phyloP scores from a whole-genome alignment of 2,888 invertebrate species.

The Heliconius sara region DNA sequence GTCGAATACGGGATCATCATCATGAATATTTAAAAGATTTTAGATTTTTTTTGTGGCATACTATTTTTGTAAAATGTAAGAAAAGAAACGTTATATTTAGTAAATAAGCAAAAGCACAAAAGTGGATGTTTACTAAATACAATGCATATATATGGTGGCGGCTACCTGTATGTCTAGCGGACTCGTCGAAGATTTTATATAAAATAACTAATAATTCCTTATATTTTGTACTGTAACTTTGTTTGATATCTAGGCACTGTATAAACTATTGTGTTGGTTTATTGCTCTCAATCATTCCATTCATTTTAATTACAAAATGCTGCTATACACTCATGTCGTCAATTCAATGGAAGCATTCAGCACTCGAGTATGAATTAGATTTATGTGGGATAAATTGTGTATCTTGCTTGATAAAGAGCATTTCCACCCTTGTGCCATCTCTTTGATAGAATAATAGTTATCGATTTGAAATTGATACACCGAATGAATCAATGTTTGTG shows the following conservation, averaged over 20 bases:
- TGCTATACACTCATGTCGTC: background rate
- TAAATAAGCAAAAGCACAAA: no score
- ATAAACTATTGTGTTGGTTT: background rate
- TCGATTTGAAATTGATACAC: background rate
- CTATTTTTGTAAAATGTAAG: background rate
- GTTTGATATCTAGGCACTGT: background rate
- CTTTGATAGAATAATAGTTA: conserved; percentile 7
- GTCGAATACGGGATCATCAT: conserved; percentile 45
- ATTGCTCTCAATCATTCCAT: background rate
- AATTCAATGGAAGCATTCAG: background rate
- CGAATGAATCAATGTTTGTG: conserved; percentile 1
- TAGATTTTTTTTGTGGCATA: background rate
- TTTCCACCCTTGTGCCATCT: background rate
- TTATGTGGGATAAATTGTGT: conserved; percentile 4
- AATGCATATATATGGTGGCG: no score
- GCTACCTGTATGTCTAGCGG: no score
- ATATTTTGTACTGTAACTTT: background rate
- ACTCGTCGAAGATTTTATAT: background rate
- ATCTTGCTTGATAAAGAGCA: background rate
- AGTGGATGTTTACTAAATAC: no score
- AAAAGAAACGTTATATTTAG: no score
- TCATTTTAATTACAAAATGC: background rate
- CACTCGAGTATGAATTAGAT: conserved; percentile 5
- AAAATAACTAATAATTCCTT: background rate
- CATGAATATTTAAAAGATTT: conserved; percentile 14